Percentiles rank a stretch among this genome's conserved stretches.
phyloP scores from a whole-genome alignment of 2,888 invertebrate genomes.

The Drosophila dives region DNA sequence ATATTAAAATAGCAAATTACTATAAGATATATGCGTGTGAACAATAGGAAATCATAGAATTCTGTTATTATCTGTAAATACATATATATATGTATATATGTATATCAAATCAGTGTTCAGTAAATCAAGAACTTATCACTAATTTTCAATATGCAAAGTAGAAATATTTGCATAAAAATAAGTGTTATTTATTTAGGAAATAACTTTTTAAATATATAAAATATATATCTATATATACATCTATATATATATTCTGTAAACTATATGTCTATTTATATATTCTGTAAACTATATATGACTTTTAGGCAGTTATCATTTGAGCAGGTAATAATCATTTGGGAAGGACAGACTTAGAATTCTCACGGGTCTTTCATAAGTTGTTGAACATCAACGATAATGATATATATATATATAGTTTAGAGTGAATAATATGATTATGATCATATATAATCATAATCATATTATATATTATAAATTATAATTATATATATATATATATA shows the following conservation, averaged over 20 bases:
- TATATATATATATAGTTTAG: too few relatives aligned
- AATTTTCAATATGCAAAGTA: background rate
- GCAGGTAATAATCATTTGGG: background rate
- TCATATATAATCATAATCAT: too few relatives aligned
- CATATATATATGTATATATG: background rate
- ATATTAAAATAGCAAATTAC: background rate
- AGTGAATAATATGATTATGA: too few relatives aligned
- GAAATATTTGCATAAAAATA: constrained; percentile 40
- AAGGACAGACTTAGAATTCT: background rate
- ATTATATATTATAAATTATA: too few relatives aligned
- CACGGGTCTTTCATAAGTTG: constrained; percentile 11
- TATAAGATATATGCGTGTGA: background rate
- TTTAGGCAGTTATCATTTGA: background rate
- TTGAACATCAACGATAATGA: constrained; percentile 40
- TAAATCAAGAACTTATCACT: background rate
- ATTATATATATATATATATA: too few relatives aligned
- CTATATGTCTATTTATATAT: constrained; percentile 4
- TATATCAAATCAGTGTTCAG: background rate
- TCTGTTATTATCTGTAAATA: background rate
- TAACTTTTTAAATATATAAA: background rate
- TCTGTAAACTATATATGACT: background rate
- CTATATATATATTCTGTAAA: too few relatives aligned
- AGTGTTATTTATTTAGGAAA: background rate
- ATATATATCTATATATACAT: background rate
- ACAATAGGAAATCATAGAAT: background rate